Base-by-base conservation (phyloP, 53 echinoderm and acorn worm species). In the Actinopyga echinites region DNA sequence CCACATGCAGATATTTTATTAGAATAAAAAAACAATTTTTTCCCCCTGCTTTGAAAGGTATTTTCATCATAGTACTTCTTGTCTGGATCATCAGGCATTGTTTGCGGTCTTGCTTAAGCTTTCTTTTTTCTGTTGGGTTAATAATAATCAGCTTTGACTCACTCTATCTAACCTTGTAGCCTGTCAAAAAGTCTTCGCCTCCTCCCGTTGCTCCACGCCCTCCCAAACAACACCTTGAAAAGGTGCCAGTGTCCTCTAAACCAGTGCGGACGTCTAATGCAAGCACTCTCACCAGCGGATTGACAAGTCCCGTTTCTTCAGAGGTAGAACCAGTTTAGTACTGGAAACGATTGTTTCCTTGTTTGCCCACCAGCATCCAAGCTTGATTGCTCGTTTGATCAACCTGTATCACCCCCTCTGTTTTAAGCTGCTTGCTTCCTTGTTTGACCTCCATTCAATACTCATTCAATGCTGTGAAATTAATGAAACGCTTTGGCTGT, bases 141-240 rank as follows among this genome's bases (percentile, higher is more conserved):
- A 49, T 49, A 49, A 49, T 69, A 9, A 10, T 34, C 20, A 69
- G 37, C 10, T 0, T 32, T 22, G 34, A 69, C 30, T 38, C 23
- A 69, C 35, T 69, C 10, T 40, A 40, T 56, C 81, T 59, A 81
- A 71, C 71, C 59, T 59, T 66, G 82, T 85, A 94, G 94, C 89
- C 87, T 66, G 88, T 88, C 91, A 94, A 94, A 91, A 84, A 84
- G 66, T 56, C 87, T 13, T 84, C 91, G 23, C 90, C 94, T 22
- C 90, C 90, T 54, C 91, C 94, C 11, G 94, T 94, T 71, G 94
- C 94, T 64, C 95, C 95, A 26, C 85, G 92, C 80, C 95, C 95
- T 8, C 85, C 86, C 43, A 85, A 85, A 83, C 86, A 86, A 45
- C 68, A 60, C 30, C 55, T 54, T 23, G 82, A 83, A 65, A 38